These are phyloP conservation scores for Odobenus rosmarus DNA, from an alignment of 2,113 vertebrate species.

Conservation along the genomic window DNA sequence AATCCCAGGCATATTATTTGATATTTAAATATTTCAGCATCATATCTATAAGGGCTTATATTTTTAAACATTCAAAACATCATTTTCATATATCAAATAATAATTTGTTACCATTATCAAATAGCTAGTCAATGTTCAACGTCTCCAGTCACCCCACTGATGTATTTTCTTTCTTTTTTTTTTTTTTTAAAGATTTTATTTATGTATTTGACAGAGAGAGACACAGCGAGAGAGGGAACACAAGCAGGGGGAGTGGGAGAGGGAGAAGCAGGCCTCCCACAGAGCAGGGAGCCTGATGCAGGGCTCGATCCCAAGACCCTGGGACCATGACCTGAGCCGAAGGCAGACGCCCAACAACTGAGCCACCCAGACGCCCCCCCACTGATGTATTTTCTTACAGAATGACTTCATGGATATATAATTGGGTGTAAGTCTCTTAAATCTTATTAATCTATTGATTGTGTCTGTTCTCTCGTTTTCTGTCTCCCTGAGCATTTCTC, in stretches of 20 bases:
- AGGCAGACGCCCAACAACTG: too few relatives aligned
- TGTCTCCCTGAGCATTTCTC: neutral
- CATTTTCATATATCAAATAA: neutral
- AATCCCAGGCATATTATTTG: neutral
- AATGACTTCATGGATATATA: neutral
- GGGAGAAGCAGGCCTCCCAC: too few relatives aligned
- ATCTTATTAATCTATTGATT: neutral
- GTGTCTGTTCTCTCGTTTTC: neutral
- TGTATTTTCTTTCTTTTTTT: neutral
- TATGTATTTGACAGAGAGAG: too few relatives aligned
- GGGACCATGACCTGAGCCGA: too few relatives aligned
- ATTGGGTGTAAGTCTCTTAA: neutral
- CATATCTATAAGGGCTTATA: neutral
- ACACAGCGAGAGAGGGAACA: too few relatives aligned
- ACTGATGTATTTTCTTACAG: neutral
- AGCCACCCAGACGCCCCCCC: too few relatives aligned
- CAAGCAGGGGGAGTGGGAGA: too few relatives aligned
- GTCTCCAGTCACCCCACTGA: neutral
- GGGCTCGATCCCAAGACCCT: too few relatives aligned
- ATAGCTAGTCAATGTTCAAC: neutral
- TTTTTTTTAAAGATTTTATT: too few relatives aligned
- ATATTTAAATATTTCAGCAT: slow-evolving; percentile 13
- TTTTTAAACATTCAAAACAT: slow-evolving; percentile 7
- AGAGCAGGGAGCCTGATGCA: too few relatives aligned
- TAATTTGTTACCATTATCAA: slow-evolving; percentile 11